Base-by-base conservation (phyloP, 2,888 invertebrate genomes). In the Sussaba pulchella region DNA sequence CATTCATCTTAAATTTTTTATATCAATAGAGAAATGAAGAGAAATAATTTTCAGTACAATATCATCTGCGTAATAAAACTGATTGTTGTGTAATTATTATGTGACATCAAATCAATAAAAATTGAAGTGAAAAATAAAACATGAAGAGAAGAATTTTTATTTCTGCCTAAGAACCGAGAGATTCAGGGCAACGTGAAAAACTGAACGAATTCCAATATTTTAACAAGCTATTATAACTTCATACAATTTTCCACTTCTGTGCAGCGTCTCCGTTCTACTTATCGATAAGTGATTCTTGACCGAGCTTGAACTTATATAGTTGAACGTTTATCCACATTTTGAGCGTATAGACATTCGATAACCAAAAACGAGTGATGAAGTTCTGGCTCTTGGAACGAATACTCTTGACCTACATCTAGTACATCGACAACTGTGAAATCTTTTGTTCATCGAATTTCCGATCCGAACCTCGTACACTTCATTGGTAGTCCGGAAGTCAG, bases 391-490 rank as follows among this genome's bases (percentile, higher is more conserved):
- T 43, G 43, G n/a, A 43, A 1, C 31, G n/a, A n/a, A 43, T 12
- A n/a, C 43, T n/a, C 43, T 43, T 43, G 43, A 43, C 43, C 43
- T n/a, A 43, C 43, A n/a, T n/a, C 43, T n/a, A n/a, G 43, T n/a
- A n/a, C 10, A n/a, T 43, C 9, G 4, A 31, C 31, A 31, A 12
- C 43, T 9, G n/a, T n/a, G 24, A 26, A 43, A 54, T 54, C 24
- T 50, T 63, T 72, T 39, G 24, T 41, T 61, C 61, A 21, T n/a
- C 39, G 50, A 63, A 14, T 61, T 61, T 61, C 39, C 2, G 21
- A 17, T 12, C 41, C 4, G n/a, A 50, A 47, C 45, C 31, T 31
- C 31, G 6, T 47, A 6, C 57, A 31, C 26, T 43, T 39, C 14
- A 14, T 31, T 19, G 12, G 31, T 17, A 64, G 61, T 41, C 41